Base-by-base conservation (phyloP, 2,888 invertebrate genomes). In the Steinernema hermaphroditum region DNA sequence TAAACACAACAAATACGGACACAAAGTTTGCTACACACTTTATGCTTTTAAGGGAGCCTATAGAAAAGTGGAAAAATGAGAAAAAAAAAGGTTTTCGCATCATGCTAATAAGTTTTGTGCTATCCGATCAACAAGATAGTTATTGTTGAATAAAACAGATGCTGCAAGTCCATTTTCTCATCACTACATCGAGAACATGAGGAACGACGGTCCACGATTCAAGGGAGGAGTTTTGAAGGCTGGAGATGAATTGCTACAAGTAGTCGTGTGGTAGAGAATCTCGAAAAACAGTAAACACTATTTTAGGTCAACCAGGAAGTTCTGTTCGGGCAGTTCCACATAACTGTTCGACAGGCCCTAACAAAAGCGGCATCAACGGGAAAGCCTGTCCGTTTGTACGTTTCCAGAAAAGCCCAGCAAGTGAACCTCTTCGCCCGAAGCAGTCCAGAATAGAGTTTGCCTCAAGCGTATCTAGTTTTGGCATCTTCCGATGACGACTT, bases 131-230 rank as follows among this genome's bases (percentile, higher is more conserved):
- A n/a, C n/a, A n/a, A n/a, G n/a, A n/a, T n/a, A n/a, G n/a, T n/a
- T n/a, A n/a, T n/a, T n/a, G n/a, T n/a, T n/a, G n/a, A n/a, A n/a
- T n/a, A n/a, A n/a, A n/a, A n/a, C n/a, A n/a, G 93, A 93, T 82
- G 97, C 97, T 27, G 91, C 93, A 73, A 97, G 97, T 89, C 94
- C 96, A 54, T 91, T 96, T 74, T 97, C 98, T 1, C 98, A 98
- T 89, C 98, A 97, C 89, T 97, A 96, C 88, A 96, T 98, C 86
- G 92, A 97, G 80, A 76, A 78, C 44, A 95, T 98, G 84, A 90
- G 97, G 83, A 92, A 93, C n/a, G 95, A 96, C 88, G 97, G 98
- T 0, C 97, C 98, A 0, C 96, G 98, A 1, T 97, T 96, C 4
- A 91, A 92, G 79, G 95, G 94, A 86, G 93, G 92, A 4, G 91